Conservation (phyloP, 2,797 vertebrate species). For the Hemitrygon akajei region DNA sequence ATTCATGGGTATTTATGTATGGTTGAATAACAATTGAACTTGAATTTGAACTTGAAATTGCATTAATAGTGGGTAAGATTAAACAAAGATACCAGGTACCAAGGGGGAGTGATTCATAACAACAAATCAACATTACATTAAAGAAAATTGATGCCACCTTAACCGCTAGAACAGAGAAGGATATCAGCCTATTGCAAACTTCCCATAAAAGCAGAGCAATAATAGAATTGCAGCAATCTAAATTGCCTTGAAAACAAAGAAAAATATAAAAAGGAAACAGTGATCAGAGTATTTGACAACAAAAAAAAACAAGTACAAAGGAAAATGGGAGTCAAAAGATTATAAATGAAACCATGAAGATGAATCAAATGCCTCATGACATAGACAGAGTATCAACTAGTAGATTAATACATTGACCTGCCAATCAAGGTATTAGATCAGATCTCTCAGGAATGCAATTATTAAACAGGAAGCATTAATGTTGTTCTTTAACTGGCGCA, state of each 20-base stretch:
- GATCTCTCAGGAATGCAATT: constrained; percentile 24
- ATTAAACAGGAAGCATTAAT: constrained; percentile 26
- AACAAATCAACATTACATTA: not conserved
- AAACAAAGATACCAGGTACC: not conserved
- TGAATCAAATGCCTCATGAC: constrained; percentile 27
- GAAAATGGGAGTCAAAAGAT: constrained; percentile 17
- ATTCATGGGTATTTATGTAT: too few species aligned
- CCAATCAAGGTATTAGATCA: constrained; percentile 21
- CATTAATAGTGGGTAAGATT: not conserved
- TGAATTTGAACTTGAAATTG: too few species aligned
- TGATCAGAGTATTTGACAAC: constrained; percentile 17
- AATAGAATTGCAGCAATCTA: not conserved
- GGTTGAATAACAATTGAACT: too few species aligned
- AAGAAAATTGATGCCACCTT: constrained; percentile 6
- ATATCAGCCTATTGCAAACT: constrained; percentile 1
- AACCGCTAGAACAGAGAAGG: not conserved
- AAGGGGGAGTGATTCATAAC: not conserved
- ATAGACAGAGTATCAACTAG: constrained; percentile 20
- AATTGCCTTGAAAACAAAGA: constrained; percentile 11
- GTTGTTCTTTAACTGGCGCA: not conserved
- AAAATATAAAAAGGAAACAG: constrained; percentile 16
- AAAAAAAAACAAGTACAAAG: constrained; percentile 33
- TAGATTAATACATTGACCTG: constrained; percentile 20
- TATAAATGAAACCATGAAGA: constrained; percentile 17
- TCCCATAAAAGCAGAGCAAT: not conserved